Conservation (phyloP, 2,888 invertebrate species). For the Zaprionus lineosus region DNA sequence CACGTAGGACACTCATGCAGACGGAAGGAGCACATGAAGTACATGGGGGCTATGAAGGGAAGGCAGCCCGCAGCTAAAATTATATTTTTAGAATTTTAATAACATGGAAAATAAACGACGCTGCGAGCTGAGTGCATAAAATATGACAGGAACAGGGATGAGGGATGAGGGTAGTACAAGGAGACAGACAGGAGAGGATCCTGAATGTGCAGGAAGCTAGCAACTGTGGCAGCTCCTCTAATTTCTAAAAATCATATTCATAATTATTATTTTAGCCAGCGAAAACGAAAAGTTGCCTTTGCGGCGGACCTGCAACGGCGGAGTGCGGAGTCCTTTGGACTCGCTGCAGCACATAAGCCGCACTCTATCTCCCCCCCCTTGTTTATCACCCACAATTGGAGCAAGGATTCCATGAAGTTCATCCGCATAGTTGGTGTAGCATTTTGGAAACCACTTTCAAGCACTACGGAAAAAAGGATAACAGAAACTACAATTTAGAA, state of each 20-base stretch:
- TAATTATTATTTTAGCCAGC: slow-evolving; percentile 70
- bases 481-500: slow-evolving; percentile 24
- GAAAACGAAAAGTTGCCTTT: slow-evolving; percentile 64
- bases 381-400: too few species aligned
- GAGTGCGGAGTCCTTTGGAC: slow-evolving; percentile 22
- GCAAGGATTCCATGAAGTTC: slow-evolving; percentile 47
- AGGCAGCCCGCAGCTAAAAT: slow-evolving; percentile 35
- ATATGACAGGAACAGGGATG: slow-evolving; percentile 23
- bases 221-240: slow-evolving; percentile 23
- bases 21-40: slow-evolving; percentile 2
- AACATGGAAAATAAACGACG: slow-evolving; percentile 46
- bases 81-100: slow-evolving; percentile 69
- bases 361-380: not conserved
- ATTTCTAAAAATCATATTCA: slow-evolving; percentile 62
- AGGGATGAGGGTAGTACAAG: too few species aligned
- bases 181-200: too few species aligned
- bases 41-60: too few species aligned
- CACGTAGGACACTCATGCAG: slow-evolving; percentile 11
- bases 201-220: slow-evolving; percentile 1
- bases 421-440: slow-evolving; percentile 33
- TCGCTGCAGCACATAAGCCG: too few species aligned
- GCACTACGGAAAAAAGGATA: slow-evolving; percentile 7
- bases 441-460: slow-evolving; percentile 37
- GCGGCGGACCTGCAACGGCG: slow-evolving; percentile 23
- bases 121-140: slow-evolving; percentile 35